Percentiles rank a stretch among this genome's conserved stretches.
Conservation (phyloP, 2,888 invertebrate species). For the Oligia latruncula region DNA sequence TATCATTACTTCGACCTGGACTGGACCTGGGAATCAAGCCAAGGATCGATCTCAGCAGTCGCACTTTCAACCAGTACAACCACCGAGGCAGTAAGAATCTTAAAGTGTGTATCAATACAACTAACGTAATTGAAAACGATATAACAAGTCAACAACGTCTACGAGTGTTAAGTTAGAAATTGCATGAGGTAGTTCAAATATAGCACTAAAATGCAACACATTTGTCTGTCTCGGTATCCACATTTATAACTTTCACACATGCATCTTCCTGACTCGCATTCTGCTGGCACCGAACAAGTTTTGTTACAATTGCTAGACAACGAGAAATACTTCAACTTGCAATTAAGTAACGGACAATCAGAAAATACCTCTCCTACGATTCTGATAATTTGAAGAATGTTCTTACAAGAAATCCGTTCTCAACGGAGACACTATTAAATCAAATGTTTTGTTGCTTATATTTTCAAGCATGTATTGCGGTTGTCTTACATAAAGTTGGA, state of each 20-base stretch:
- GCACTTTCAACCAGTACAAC: not conserved
- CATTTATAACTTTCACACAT: constrained; percentile 41
- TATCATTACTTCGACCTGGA: not conserved
- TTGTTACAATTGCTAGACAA: constrained; percentile 41
- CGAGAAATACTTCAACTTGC: constrained; percentile 61
- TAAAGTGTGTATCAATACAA: not conserved
- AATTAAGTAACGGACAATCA: constrained; percentile 51
- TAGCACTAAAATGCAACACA: not conserved
- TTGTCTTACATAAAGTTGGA: constrained; percentile 54
- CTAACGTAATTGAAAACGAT: not conserved
- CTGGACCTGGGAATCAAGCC: not conserved
- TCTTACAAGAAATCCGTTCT: constrained; percentile 21
- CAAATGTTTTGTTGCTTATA: constrained; percentile 48
- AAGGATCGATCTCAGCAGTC: not conserved
- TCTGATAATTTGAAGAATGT: constrained; percentile 34
- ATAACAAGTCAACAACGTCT: not conserved
- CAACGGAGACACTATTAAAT: constrained; percentile 38
- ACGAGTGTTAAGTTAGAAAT: not conserved
- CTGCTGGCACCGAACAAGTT: constrained; percentile 44
- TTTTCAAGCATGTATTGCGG: constrained; percentile 44
- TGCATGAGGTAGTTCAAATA: constrained; percentile 2
- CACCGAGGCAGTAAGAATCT: not conserved
- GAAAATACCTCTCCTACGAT: constrained; percentile 41
- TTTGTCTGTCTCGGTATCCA: constrained; percentile 11
- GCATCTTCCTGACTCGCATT: constrained; percentile 28